These are phyloP conservation scores for Manis javanica DNA, from an alignment of 2,797 vertebrate species.

Conservation along the genomic window DNA sequence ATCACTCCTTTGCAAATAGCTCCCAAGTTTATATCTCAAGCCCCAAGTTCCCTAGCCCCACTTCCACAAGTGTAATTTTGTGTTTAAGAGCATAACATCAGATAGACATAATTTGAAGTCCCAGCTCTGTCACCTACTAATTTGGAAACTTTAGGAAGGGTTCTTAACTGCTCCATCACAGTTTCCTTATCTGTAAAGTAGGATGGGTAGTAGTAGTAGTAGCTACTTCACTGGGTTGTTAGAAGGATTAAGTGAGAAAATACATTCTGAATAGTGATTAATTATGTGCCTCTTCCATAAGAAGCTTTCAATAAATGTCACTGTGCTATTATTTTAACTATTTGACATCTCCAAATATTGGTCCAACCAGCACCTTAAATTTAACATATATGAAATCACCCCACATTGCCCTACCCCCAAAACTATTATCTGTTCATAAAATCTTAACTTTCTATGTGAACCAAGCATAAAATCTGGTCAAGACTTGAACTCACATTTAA, in stretches of 20 bases:
- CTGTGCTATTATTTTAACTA: background rate
- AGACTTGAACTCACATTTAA: background rate
- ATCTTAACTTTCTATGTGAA: background rate
- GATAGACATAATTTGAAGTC: background rate
- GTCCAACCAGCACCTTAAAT: background rate
- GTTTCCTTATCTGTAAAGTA: background rate
- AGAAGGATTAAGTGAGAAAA: background rate
- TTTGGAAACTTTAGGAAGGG: background rate
- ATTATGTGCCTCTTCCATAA: background rate
- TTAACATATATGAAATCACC: background rate
- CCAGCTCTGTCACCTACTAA: background rate
- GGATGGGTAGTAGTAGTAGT: background rate
- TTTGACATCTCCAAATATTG: background rate
- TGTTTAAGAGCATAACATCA: background rate
- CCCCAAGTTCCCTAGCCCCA: background rate
- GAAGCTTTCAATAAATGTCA: background rate
- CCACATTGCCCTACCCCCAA: background rate
- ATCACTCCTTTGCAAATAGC: background rate
- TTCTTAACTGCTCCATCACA: background rate
- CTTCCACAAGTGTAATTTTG: background rate
- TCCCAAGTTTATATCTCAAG: background rate
- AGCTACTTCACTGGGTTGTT: background rate
- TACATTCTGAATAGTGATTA: background rate
- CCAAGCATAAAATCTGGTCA: background rate
- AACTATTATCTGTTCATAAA: background rate